Evolutionary conservation across 2,888 invertebrate species (phyloP).

Genomic region (Lysandra coridon): DNA sequence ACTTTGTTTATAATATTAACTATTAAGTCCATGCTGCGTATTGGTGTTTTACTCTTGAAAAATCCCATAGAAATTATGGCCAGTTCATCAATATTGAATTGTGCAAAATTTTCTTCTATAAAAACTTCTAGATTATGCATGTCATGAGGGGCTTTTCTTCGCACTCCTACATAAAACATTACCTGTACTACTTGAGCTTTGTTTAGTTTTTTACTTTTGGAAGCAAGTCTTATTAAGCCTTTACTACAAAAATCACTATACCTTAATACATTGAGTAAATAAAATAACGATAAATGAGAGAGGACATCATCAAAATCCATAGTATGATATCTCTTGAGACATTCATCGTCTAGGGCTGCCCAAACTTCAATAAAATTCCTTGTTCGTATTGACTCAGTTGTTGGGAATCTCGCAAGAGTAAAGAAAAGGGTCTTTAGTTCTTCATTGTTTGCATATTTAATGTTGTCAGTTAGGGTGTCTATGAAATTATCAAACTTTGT

Average conservation of each 20-base stretch:
- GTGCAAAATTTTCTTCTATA: constrained; percentile 72
- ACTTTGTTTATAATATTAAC: constrained; percentile 75
- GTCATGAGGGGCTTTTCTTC: constrained; percentile 77
- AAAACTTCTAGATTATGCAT: constrained; percentile 84
- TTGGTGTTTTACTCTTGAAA: constrained; percentile 86
- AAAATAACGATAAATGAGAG: constrained; percentile 83
- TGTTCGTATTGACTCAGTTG: constrained; percentile 70
- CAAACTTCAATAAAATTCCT: constrained; percentile 83
- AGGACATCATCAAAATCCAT: constrained; percentile 81
- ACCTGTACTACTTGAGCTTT: constrained; percentile 83
- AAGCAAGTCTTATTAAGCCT: constrained; percentile 76
- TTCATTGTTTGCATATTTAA: constrained; percentile 77
- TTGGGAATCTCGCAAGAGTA: constrained; percentile 75
- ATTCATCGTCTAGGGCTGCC: constrained; percentile 84
- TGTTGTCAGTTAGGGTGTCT: constrained; percentile 71
- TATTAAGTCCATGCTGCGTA: constrained; percentile 76
- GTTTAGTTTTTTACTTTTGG: constrained; percentile 80
- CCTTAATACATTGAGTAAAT: constrained; percentile 77
- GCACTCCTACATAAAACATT: constrained; percentile 83
- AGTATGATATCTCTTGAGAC: constrained; percentile 62
- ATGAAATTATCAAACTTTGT: constrained; percentile 65
- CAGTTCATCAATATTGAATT: constrained; percentile 83
- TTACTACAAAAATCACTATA: constrained; percentile 78
- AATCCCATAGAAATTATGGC: constrained; percentile 87
- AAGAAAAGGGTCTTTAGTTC: constrained; percentile 79